Base-by-base conservation (phyloP, 2,888 invertebrate species). In the Notodonta dromedarius region DNA sequence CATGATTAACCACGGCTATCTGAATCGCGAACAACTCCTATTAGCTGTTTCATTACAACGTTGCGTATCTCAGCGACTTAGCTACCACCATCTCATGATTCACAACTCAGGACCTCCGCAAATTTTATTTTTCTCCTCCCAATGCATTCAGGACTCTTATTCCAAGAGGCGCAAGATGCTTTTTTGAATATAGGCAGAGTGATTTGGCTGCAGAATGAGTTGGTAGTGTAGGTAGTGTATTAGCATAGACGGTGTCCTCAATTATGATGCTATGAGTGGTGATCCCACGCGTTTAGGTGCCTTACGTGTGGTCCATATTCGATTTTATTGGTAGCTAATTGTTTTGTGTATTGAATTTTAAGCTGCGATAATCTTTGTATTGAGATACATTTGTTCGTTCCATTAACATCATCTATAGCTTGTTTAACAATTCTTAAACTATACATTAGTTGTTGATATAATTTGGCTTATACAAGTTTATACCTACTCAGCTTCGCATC, bases 241-340 rank as follows among this genome's bases (percentile, higher is more conserved):
- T 85, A 83, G 79, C 83, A 87, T 85, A 87, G 83, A 83, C 83
- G 79, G 80, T 76, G 71, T 74, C 79, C 78, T 82, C 86, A 86
- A 89, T 88, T 87, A 88, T 83, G 83, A 84, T 73, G 78, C 76
- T 76, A 74, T 58, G 74, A 65, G 71, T 69, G 73, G 73, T 65
- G 76, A 79, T 78, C 83, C 83, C 80, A 84, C 82, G 79, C 83
- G 64, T 61, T 66, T 59, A 16, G 56, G 58, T 62, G 62, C 72
- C 68, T 70, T 67, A 71, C 73, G 73, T 73, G 70, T 75, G 79
- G 78, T 76, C 65, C 64, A 70, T 66, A 68, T 55, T 61, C 67
- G 60, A 68, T 58, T 61, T 65, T 61, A 69, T 76, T 64, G 61
- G 70, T 69, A 74, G 66, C 68, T 39, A 58, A 66, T 63, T n/a